Percentiles rank a stretch among this genome's conserved stretches.
Evolutionary conservation across 2,888 invertebrate genomes (phyloP).

Genomic region (Luffia ferchaultella): DNA sequence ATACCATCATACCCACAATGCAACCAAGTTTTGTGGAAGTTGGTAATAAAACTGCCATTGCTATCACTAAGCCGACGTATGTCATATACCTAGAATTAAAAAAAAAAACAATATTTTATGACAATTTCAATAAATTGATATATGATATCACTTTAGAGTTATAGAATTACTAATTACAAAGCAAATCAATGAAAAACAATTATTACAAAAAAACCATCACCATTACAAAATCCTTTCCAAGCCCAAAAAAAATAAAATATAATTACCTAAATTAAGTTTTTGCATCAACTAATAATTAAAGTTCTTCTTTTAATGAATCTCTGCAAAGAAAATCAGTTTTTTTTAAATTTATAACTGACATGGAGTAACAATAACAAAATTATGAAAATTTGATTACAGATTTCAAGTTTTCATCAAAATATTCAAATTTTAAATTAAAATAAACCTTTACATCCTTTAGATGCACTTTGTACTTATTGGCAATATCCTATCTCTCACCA

Average conservation of each 20-base stretch:
- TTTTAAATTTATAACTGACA: too few species aligned
- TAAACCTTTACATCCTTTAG: too few species aligned
- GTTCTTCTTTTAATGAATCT: conserved; percentile 1
- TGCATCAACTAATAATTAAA: not conserved
- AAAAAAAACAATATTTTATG: not conserved
- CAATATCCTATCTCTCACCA: too few species aligned
- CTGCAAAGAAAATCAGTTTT: conserved; percentile 3
- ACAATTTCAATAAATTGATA: too few species aligned
- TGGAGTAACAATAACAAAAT: too few species aligned
- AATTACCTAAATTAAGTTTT: not conserved
- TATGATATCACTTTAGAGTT: conserved; percentile 65
- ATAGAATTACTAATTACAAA: conserved; percentile 32
- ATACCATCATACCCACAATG: conserved; percentile 80
- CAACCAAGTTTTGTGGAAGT: conserved; percentile 80
- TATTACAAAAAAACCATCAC: not conserved
- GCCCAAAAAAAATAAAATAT: not conserved
- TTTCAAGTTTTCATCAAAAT: too few species aligned
- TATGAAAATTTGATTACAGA: too few species aligned
- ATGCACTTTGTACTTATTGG: too few species aligned
- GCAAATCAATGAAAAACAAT: not conserved
- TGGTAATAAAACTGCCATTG: conserved; percentile 86
- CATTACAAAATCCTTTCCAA: not conserved
- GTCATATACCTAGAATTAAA: conserved; percentile 73
- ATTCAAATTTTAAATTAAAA: too few species aligned
- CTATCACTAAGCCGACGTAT: conserved; percentile 84